These are phyloP conservation scores for Clivina fossor DNA, from an alignment of 2,888 invertebrate genomes.

Conservation along the genomic window DNA sequence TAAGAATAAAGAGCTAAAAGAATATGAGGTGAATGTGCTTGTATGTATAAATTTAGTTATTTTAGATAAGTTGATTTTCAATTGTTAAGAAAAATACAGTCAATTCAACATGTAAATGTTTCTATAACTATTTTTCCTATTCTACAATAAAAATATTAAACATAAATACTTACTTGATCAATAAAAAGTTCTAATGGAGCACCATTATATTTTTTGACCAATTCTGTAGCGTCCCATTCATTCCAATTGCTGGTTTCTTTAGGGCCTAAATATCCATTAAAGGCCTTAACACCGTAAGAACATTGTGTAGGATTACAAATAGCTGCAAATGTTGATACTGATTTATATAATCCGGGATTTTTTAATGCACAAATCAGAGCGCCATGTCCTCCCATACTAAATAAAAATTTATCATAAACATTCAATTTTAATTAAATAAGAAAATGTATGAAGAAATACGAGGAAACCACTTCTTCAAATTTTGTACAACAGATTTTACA, in stretches of 20 bases:
- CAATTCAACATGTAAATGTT: too few relatives aligned
- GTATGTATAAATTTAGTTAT: too few relatives aligned
- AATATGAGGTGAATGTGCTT: too few relatives aligned
- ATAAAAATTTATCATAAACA: constrained; percentile 44
- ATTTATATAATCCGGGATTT: constrained; percentile 84
- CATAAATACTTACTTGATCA: constrained; percentile 73
- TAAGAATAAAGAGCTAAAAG: too few relatives aligned
- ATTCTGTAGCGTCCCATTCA: constrained; percentile 85
- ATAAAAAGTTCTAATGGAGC: constrained; percentile 81
- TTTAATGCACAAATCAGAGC: constrained; percentile 87
- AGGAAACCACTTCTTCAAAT: too few relatives aligned
- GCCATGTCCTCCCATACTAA: constrained; percentile 98
- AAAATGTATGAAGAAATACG: too few relatives aligned
- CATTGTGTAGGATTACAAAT: constrained; percentile 85
- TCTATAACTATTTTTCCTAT: too few relatives aligned
- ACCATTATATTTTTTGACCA: constrained; percentile 81
- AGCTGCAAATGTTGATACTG: constrained; percentile 94
- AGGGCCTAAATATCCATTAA: constrained; percentile 77
- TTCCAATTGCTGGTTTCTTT: constrained; percentile 68
- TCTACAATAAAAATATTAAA: too few relatives aligned
- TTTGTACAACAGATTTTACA: too few relatives aligned
- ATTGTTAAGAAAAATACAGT: too few relatives aligned
- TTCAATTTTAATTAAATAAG: too few relatives aligned
- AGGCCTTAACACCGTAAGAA: constrained; percentile 87
- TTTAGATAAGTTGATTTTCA: too few relatives aligned